Conservation (phyloP, 2,888 invertebrate genomes). For the Leucozona laternaria region DNA sequence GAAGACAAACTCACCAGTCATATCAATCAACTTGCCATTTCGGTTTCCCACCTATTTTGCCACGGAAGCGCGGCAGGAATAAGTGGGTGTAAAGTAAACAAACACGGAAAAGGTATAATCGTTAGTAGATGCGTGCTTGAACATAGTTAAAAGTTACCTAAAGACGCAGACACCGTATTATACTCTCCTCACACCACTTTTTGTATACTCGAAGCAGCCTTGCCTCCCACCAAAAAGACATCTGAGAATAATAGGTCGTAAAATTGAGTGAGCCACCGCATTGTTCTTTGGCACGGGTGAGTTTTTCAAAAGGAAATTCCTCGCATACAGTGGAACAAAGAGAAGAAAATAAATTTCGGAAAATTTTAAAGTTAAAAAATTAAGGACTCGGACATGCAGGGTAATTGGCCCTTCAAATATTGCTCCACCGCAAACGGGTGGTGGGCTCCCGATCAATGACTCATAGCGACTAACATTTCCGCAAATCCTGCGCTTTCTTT, state of each 20-base stretch:
- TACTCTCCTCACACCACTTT: neutral
- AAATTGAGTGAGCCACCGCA: slow-evolving; percentile 58
- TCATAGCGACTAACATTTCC: too few relatives aligned
- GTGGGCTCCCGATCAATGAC: too few relatives aligned
- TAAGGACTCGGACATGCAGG: too few relatives aligned
- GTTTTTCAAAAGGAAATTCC: neutral
- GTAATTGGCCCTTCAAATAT: too few relatives aligned
- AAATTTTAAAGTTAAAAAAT: too few relatives aligned
- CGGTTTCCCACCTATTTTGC: slow-evolving; percentile 13
- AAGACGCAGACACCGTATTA: slow-evolving; percentile 19
- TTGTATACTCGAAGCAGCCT: neutral
- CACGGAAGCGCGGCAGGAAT: slow-evolving; percentile 30
- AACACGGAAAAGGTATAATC: slow-evolving; percentile 62
- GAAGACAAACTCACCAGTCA: slow-evolving; percentile 45
- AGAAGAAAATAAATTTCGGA: neutral
- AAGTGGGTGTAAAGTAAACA: slow-evolving; percentile 66
- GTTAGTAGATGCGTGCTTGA: slow-evolving; percentile 67
- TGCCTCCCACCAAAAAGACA: neutral
- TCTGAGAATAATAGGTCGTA: slow-evolving; percentile 69
- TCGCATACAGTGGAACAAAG: neutral
- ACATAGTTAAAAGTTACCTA: slow-evolving; percentile 53
- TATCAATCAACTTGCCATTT: slow-evolving; percentile 65
- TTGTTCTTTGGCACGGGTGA: slow-evolving; percentile 39
- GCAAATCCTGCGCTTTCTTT: too few relatives aligned
- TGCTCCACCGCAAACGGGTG: too few relatives aligned